These are phyloP conservation scores for Vulpes ferrilata DNA, from an alignment of 2,113 vertebrate species.

Conservation along the genomic window DNA sequence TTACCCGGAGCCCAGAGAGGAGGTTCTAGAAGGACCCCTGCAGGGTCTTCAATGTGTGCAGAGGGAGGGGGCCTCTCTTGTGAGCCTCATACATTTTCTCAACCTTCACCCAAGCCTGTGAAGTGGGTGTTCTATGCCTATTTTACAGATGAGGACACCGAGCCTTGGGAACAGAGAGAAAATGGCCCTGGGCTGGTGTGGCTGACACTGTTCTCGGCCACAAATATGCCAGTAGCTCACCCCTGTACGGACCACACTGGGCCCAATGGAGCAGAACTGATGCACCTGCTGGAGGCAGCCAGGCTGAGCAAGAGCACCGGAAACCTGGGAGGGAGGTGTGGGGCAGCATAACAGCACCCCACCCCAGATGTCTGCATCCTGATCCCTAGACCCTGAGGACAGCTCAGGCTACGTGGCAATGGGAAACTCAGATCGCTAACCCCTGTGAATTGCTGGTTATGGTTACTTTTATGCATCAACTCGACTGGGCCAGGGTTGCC, in stretches of 20 bases:
- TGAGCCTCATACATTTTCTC: neutral
- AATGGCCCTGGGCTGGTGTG: accelerated
- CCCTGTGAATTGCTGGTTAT: too few relatives aligned
- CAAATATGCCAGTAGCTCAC: neutral
- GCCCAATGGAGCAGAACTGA: accelerated
- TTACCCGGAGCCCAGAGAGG: neutral
- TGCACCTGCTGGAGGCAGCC: neutral
- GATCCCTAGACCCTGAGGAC: accelerated
- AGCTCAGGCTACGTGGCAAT: neutral
- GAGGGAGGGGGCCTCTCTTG: neutral
- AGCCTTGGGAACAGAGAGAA: neutral
- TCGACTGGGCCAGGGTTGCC: neutral
- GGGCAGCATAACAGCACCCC: neutral
- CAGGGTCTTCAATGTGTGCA: accelerated
- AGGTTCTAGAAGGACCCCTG: too few relatives aligned
- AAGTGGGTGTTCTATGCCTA: neutral
- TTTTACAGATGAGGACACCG: neutral
- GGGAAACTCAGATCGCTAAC: neutral
- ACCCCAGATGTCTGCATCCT: neutral
- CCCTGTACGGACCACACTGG: neutral
- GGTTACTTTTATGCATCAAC: accelerated
- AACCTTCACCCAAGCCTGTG: neutral
- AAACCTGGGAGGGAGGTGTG: neutral
- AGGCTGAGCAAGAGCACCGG: neutral
- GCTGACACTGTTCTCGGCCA: accelerated